phyloP scores from a whole-genome alignment of 2,888 invertebrate species.

The Priocnemis perturbator region DNA sequence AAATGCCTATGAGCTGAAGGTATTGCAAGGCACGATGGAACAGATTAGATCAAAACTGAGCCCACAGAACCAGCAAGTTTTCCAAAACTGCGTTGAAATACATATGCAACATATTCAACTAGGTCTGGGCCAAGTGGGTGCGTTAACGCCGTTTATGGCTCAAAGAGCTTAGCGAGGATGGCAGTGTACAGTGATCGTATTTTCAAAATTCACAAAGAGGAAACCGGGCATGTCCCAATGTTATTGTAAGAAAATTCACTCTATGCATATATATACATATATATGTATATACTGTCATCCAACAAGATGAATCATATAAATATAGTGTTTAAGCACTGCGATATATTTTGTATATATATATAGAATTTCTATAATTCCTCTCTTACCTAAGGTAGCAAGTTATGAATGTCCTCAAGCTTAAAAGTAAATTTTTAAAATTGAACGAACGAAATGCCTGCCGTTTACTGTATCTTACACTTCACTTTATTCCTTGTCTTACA shows the following conservation, averaged over 20 bases:
- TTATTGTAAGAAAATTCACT: constrained; percentile 16
- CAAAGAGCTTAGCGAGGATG: constrained; percentile 68
- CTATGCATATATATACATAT: constrained; percentile 14
- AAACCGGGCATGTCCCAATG: constrained; percentile 30
- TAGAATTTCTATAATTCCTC: too few relatives aligned
- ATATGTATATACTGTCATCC: background rate
- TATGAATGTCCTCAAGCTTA: too few relatives aligned
- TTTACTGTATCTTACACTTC: too few relatives aligned
- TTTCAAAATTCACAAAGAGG: constrained; percentile 29
- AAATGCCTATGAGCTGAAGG: constrained; percentile 93
- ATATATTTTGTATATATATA: too few relatives aligned
- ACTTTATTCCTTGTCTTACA: too few relatives aligned
- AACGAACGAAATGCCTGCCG: too few relatives aligned
- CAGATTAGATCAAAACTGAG: constrained; percentile 89
- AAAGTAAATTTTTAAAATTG: too few relatives aligned
- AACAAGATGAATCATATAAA: background rate
- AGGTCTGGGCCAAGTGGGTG: constrained; percentile 77
- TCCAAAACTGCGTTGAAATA: constrained; percentile 92
- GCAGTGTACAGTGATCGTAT: constrained; percentile 32
- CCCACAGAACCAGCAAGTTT: constrained; percentile 84
- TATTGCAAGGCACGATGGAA: constrained; percentile 92
- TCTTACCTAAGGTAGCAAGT: too few relatives aligned
- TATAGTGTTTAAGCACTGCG: background rate
- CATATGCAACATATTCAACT: constrained; percentile 93
- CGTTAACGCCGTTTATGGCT: constrained; percentile 71